Evolutionary conservation across 1,140 invertebrate species (phyloP), one percentile per base, ranked within the genome.

Genomic region (Drosophila bipectinata): DNA sequence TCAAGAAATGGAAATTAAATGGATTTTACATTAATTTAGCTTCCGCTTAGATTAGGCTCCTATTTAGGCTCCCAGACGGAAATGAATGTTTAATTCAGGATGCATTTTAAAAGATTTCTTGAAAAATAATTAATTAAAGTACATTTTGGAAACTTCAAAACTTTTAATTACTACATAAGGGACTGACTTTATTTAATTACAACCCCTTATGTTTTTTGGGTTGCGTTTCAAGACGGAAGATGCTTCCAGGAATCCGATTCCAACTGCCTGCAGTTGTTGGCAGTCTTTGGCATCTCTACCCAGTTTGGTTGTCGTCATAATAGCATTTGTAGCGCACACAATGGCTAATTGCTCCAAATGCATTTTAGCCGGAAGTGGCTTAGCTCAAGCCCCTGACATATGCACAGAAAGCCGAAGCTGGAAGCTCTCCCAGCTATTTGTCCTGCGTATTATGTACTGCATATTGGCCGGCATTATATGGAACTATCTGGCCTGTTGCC

Each of bases 281-380:
- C 57, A 62, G 51, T 60, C 45, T 34, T 64, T 69, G 68, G 52
- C 15, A 55, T 53, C 34, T 41, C 45, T 41, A 18, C 18, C 26
- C 34, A 28, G 28, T 51, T 26, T 6, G 37, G 32, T 45, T 68
- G 60, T 62, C 64, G 44, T 51, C 56, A 52, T 53, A 62, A 48
- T 79, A 48, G 51, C 69, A 79, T 79, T 78, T 79, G 63, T 44
- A 74, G 64, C 55, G 77, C 66, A 74, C 58, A 62, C 73, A 71
- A 85, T 74, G 77, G 80, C 81, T 87, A 85, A 85, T 85, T 87
- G 78, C 74, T 75, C 81, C 75, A 87, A 85, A 85, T 85, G 81
- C 63, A 77, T 87, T 85, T 84, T 64, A 69, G 81, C 67, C 77
- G 63, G 77, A 85, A 85, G 81, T 85, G 82, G 81, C 61, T 85